Evolutionary conservation across 2,888 invertebrate genomes (phyloP), one percentile per base, ranked within the genome.

Genomic region (Meghimatium bilineatum): DNA sequence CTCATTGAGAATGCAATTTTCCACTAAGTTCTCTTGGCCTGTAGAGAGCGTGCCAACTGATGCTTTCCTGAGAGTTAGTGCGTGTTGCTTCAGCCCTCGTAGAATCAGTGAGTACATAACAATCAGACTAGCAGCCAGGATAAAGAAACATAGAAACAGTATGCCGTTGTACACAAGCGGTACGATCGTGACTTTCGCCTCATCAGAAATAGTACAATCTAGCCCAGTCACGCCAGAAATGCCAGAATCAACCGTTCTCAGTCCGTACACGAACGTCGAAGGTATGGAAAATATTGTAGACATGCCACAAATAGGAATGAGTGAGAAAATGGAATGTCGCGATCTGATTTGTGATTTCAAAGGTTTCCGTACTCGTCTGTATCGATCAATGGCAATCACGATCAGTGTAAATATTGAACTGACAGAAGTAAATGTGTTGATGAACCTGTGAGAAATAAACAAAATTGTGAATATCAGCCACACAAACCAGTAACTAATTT

Each of bases 311-410:
- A 77, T 56, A 14, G 75, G 76, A 32, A 77, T 71, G n/a, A 84
- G 69, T 34, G 56, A 76, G 14, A 85, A 63, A 82, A 90, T 89
- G 10, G 89, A 88, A 60, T 89, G 86, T 26, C 79, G 69, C 10
- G 87, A 83, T 0, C 89, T 84, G 84, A 90, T 88, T 80, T 89
- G 88, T 29, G 69, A 81, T 23, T 88, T 88, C 26, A 90, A 88
- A 5, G 91, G 91, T 29, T 84, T 87, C 71, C 91, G 90, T 23
- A 92, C 88, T 75, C 90, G 88, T 56, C 88, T 78, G 84, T 89
- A 90, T 29, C 91, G 80, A 52, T 91, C 90, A 17, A 89, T 78
- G 36, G 89, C 90, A 34, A 91, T 91, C n/a, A 88, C 87, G 20
- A 89, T 78, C 20, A 91, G 80, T 14, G 88, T 88, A 10, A 88